Evolutionary conservation across 2,888 invertebrate species (phyloP).

Genomic region (Rhingia campestris): DNA sequence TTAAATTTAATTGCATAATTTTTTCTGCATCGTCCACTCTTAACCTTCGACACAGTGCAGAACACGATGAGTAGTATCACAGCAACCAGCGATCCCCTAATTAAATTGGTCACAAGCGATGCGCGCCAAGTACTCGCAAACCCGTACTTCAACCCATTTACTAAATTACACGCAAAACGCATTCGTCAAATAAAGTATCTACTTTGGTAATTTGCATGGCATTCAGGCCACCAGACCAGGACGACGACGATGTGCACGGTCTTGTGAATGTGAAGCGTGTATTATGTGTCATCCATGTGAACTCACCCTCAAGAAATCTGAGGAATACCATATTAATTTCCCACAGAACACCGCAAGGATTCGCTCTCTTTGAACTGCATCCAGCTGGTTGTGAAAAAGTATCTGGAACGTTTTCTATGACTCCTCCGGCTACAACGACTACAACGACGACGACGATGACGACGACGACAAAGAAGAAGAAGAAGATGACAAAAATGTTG

Average conservation of each 20-base stretch:
- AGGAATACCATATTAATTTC: constrained; percentile 69
- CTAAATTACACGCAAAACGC: constrained; percentile 72
- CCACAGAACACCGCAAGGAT: constrained; percentile 64
- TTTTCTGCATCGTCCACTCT: constrained; percentile 37
- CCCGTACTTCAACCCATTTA: constrained; percentile 64
- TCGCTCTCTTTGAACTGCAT: constrained; percentile 45
- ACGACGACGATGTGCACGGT: constrained; percentile 5
- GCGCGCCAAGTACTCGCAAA: constrained; percentile 39
- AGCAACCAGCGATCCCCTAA: constrained; percentile 28
- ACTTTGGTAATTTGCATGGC: constrained; percentile 52
- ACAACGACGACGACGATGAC: constrained; percentile 25
- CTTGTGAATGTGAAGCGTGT: constrained; percentile 14
- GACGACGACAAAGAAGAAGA: constrained; percentile 40
- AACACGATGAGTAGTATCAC: constrained; percentile 5
- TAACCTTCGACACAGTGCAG: constrained; percentile 44
- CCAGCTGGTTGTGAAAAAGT: constrained; percentile 11
- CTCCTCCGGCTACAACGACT: constrained; percentile 42
- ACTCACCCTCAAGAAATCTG: constrained; percentile 42
- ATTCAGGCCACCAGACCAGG: constrained; percentile 37
- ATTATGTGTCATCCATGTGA: too few species aligned
- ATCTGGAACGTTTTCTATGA: constrained; percentile 13
- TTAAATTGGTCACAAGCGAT: constrained; percentile 61
- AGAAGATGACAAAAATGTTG: constrained; percentile 46
- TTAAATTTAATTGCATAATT: constrained; percentile 49
- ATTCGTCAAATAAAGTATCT: constrained; percentile 71